Evolutionary conservation across 1,140 invertebrate species (phyloP), one percentile per base, ranked within the genome.

Genomic region (Leptinotarsa defecta): DNA sequence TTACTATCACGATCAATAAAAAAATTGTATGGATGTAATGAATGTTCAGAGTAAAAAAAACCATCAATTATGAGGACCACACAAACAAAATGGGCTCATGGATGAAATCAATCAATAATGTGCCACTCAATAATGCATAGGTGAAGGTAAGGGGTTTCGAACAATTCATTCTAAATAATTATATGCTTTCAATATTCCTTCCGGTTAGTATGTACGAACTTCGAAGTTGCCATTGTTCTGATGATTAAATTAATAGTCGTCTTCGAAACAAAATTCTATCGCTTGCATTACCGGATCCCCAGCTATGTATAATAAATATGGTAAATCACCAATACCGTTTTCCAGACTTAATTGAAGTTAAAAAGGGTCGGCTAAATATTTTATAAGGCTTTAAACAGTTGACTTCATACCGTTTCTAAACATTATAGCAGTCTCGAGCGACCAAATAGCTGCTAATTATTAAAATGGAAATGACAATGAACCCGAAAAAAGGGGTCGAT

Each of bases 261-360:
- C 27, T 65, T 65, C 64, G 27, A 15, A 34, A 57, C 52, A 57
- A 57, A 57, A 57, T 57, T 57, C 15, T 57, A 57, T 57, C 17
- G 15, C 17, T 57, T 57, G 52, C 52, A 57, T 57, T 19, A 24
- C 20, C 13, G 64, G 64, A 15, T 65, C 20, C 64, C 68, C n/a
- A 15, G 68, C 68, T 17, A 20, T 70, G 68, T 20, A 70, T 70
- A 48, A 70, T 70, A 52, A 52, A 70, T 48, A 34, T 20, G 34
- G 13, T 70, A 70, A 70, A 70, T 70, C 68, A 70, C 68, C 68
- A 70, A 43, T 70, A 48, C 19, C 68, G 68, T 70, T 70, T 57
- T 57, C 68, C 19, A 70, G 24, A 43, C 68, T 70, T 70, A 70
- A 70, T 70, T 70, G 68, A 27, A 70, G 68, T 70, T 70, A 70